Percentiles rank a stretch among this genome's conserved stretches.
Conservation (phyloP, 2,888 invertebrate genomes). For the Nomada hirtipes region DNA sequence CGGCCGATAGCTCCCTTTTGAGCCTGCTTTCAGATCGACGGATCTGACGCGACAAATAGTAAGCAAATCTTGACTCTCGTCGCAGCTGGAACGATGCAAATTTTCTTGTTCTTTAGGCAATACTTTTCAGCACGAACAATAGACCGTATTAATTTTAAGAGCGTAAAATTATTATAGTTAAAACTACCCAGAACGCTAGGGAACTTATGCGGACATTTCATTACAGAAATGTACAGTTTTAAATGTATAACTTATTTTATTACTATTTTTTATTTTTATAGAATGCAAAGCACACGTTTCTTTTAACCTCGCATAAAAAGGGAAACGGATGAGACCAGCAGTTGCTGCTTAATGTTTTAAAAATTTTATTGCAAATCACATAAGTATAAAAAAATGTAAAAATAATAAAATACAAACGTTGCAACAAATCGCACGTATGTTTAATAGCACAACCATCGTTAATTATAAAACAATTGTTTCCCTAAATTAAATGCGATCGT, state of each 20-base stretch:
- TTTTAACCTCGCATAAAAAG: too few species aligned
- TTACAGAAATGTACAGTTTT: not conserved
- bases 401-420: conserved; percentile 35
- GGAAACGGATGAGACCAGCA: not conserved
- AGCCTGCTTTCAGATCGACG: conserved; percentile 59
- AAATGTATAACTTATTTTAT: not conserved
- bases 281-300: not conserved
- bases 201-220: not conserved
- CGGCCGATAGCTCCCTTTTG: conserved; percentile 57
- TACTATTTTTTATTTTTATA: not conserved
- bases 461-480: conserved; percentile 31
- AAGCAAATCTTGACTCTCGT: conserved; percentile 34
- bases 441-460: conserved; percentile 25
- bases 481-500: conserved; percentile 66
- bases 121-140: not conserved
- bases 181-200: not conserved
- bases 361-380: conserved; percentile 69
- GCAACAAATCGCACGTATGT: conserved; percentile 28
- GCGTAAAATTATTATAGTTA: not conserved
- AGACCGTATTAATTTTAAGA: not conserved
- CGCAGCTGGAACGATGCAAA: conserved; percentile 19
- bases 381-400: conserved; percentile 46
- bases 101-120: conserved; percentile 12
- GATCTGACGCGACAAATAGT: conserved; percentile 57
- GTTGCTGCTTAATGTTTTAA: not conserved